Evolutionary conservation across 1,140 invertebrate species (phyloP).

Genomic region (Drosophila subobscura): DNA sequence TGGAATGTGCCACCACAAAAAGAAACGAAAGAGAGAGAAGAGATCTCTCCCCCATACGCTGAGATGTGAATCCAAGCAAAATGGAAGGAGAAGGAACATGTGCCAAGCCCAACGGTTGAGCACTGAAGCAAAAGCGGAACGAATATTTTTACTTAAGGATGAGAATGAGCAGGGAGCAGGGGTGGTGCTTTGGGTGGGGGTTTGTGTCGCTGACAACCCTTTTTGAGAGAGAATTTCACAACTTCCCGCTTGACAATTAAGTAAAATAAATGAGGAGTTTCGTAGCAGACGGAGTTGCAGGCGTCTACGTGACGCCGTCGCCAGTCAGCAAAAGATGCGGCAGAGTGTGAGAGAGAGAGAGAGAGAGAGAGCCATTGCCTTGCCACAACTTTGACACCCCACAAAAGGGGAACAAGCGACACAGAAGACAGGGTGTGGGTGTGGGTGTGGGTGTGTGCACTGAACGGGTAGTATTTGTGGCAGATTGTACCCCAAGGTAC

Average conservation of each 20-base stretch:
- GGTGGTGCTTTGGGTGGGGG: background rate
- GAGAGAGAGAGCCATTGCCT: slow-evolving; percentile 2
- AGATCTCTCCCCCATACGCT: no score
- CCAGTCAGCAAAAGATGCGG: slow-evolving; percentile 59
- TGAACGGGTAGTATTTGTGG: slow-evolving; percentile 60
- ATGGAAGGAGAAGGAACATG: no score
- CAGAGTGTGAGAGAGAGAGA: no score
- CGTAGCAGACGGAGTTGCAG: slow-evolving; percentile 20
- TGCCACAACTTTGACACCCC: slow-evolving; percentile 72
- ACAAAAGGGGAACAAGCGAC: slow-evolving; percentile 4
- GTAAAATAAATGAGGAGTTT: slow-evolving; percentile 78
- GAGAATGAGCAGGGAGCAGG: slow-evolving; percentile 3
- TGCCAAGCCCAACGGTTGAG: slow-evolving; percentile 22
- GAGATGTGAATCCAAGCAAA: no score
- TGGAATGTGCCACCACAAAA: slow-evolving; percentile 43
- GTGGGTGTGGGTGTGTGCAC: slow-evolving; percentile 33
- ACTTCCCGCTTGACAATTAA: slow-evolving; percentile 79
- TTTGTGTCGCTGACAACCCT: slow-evolving; percentile 67
- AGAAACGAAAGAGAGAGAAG: slow-evolving; percentile 29
- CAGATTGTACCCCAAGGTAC: slow-evolving; percentile 80
- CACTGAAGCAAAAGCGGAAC: slow-evolving; percentile 57
- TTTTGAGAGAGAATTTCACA: slow-evolving; percentile 30
- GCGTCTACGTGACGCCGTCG: slow-evolving; percentile 57
- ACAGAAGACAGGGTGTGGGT: background rate
- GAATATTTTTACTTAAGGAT: slow-evolving; percentile 32